phyloP scores from a whole-genome alignment of 2,888 invertebrate genomes.

The Tineola bisselliella region DNA sequence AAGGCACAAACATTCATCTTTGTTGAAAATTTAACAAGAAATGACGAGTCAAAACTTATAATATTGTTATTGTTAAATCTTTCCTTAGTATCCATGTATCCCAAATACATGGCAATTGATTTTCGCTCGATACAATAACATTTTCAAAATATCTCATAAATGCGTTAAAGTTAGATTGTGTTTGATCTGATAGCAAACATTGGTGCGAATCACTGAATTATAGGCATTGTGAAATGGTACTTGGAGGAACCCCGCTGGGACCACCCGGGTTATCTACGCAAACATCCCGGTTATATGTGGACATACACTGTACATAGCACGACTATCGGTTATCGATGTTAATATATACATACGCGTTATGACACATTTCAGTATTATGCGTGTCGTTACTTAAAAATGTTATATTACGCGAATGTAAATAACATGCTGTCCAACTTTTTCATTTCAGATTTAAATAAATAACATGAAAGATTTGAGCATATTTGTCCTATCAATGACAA shows the following conservation, averaged over 20 bases:
- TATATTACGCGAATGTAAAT: too few species aligned
- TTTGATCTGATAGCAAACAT: slow-evolving; percentile 34
- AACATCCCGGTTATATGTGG: slow-evolving; percentile 10
- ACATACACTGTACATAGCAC: neutral
- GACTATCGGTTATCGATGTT: neutral
- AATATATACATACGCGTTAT: neutral
- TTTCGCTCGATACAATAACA: neutral
- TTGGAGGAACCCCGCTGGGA: slow-evolving; percentile 48
- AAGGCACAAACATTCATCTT: too few species aligned
- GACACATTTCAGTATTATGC: neutral
- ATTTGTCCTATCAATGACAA: too few species aligned
- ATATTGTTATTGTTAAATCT: too few species aligned
- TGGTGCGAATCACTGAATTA: slow-evolving; percentile 60
- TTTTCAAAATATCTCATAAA: neutral
- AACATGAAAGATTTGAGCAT: too few species aligned
- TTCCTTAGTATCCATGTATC: too few species aligned
- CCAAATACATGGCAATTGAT: too few species aligned
- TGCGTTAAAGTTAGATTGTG: neutral
- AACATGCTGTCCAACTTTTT: too few species aligned
- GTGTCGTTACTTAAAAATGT: too few species aligned
- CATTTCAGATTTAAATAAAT: too few species aligned
- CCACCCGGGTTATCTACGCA: slow-evolving; percentile 41
- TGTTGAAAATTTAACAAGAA: too few species aligned
- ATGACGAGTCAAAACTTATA: too few species aligned
- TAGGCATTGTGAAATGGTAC: slow-evolving; percentile 45